A percentile compares a stretch with the other conserved stretches of the same genome.
Evolutionary conservation across 2,113 vertebrate species (phyloP).

Genomic region (Eurypyga helias): DNA sequence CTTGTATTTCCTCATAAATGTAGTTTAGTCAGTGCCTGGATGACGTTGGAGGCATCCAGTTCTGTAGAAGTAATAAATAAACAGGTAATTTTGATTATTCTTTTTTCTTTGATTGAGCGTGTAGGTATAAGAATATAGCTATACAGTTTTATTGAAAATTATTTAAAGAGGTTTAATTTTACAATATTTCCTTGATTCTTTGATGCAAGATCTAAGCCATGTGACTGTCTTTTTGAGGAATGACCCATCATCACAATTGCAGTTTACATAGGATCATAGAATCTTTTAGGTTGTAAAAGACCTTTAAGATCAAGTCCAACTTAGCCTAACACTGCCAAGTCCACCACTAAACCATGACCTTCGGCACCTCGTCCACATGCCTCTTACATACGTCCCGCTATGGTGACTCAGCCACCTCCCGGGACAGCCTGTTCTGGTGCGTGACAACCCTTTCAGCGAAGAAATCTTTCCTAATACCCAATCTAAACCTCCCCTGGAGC

Average conservation of each 20-base stretch:
- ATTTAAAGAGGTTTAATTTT: background rate
- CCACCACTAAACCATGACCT: too few species aligned
- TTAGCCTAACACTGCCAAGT: too few species aligned
- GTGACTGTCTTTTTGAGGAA: background rate
- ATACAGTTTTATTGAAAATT: background rate
- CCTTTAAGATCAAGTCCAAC: too few species aligned
- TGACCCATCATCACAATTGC: background rate
- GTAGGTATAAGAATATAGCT: background rate
- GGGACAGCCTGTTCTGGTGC: too few species aligned
- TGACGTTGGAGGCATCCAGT: background rate
- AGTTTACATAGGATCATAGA: background rate
- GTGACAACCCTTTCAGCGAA: too few species aligned
- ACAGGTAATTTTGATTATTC: background rate
- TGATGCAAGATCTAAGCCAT: background rate
- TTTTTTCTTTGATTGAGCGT: background rate
- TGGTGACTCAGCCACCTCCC: too few species aligned
- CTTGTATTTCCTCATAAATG: background rate
- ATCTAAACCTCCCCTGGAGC: too few species aligned
- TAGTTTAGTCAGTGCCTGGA: background rate
- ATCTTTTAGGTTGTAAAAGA: too few species aligned
- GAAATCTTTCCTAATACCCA: too few species aligned
- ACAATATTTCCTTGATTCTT: background rate
- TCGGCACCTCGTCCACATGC: too few species aligned
- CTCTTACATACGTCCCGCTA: too few species aligned
- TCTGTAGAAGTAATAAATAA: background rate